Percentiles rank a stretch among this genome's conserved stretches.
Conservation (phyloP, 2,888 invertebrate genomes). For the Trichogramma evanescens region DNA sequence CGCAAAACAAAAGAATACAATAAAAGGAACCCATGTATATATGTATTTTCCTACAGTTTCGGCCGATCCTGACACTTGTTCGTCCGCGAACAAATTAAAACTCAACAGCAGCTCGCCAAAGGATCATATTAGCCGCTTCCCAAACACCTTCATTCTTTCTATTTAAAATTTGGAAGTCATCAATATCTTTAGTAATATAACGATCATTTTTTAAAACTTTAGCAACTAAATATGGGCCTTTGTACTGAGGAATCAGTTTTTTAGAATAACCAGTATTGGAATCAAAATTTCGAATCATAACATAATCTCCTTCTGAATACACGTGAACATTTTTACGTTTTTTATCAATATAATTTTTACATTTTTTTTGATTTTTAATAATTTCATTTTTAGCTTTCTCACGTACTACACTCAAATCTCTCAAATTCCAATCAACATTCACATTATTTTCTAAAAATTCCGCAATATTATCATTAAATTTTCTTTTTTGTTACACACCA, state of each 20-base stretch:
- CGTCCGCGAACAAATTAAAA: too few species aligned
- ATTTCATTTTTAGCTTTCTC: too few species aligned
- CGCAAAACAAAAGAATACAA: too few species aligned
- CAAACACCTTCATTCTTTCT: constrained; percentile 19
- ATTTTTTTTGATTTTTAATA: too few species aligned
- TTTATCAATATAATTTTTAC: constrained; percentile 9
- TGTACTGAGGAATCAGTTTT: constrained; percentile 25
- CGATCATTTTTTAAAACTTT: constrained; percentile 24
- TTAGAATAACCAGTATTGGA: constrained; percentile 20
- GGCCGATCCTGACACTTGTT: too few species aligned
- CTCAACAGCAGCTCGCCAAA: constrained; percentile 10
- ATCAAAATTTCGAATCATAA: constrained; percentile 21
- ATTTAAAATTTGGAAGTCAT: constrained; percentile 20
- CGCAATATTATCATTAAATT: neutral
- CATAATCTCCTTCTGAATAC: constrained; percentile 20
- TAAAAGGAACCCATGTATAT: too few species aligned
- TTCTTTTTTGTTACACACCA: constrained; percentile 27
- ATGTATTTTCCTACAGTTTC: too few species aligned
- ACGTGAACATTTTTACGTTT: constrained; percentile 21
- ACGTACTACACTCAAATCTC: too few species aligned
- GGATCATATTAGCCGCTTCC: constrained; percentile 23
- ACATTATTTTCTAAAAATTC: constrained; percentile 15
- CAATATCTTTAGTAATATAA: constrained; percentile 23
- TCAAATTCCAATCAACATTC: too few species aligned
- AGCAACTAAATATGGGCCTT: constrained; percentile 23